Conservation (phyloP, 2,888 invertebrate species). For the Agriopis leucophaearia region DNA sequence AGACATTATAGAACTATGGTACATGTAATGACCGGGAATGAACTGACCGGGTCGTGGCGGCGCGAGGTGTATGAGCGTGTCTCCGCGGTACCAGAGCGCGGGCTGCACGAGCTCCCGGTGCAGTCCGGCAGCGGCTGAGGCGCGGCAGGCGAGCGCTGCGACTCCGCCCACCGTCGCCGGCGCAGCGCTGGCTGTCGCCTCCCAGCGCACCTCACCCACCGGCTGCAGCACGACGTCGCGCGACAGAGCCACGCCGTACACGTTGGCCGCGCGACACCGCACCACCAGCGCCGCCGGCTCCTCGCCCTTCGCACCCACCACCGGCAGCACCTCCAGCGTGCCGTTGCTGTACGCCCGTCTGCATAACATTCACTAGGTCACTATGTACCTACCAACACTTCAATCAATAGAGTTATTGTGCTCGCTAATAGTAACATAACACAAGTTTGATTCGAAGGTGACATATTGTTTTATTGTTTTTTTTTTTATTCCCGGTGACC, state of each 20-base stretch:
- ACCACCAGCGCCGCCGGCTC: constrained; percentile 48
- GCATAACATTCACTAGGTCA: not conserved
- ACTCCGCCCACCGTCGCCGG: constrained; percentile 60
- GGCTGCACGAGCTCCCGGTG: constrained; percentile 44
- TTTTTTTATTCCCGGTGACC: no score
- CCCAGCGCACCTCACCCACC: constrained; percentile 60
- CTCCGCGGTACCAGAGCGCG: constrained; percentile 68
- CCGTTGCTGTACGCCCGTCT: constrained; percentile 67
- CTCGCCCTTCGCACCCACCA: constrained; percentile 24
- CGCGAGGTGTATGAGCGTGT: constrained; percentile 60
- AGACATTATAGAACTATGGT: no score
- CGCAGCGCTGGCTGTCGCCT: constrained; percentile 52
- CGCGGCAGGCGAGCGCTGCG: constrained; percentile 64
- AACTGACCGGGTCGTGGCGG: constrained; percentile 85
- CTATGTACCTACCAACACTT: no score
- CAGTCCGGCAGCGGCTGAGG: constrained; percentile 36
- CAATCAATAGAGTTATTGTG: no score
- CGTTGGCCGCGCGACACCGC: constrained; percentile 91
- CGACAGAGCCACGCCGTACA: constrained; percentile 91
- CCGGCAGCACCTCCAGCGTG: constrained; percentile 66
- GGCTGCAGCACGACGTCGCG: constrained; percentile 90
- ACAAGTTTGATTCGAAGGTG: no score
- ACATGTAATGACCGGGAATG: no score
- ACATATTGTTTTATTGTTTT: no score
- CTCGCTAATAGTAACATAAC: no score